A percentile compares a stretch with the other conserved stretches of the same genome.
Conservation (phyloP, 2,113 vertebrate genomes). For the Alouatta palliata region DNA sequence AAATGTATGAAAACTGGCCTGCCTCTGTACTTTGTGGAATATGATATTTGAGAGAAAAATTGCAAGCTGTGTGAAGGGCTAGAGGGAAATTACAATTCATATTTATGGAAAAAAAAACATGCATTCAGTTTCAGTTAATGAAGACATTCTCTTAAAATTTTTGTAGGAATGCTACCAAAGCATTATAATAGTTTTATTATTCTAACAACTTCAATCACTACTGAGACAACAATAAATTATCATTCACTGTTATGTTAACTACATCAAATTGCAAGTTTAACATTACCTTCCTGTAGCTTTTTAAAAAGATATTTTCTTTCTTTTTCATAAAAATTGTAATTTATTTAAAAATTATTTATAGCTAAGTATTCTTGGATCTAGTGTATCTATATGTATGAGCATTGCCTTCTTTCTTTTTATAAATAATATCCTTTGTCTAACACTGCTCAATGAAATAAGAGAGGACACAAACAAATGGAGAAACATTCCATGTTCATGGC, state of each 20-base stretch:
- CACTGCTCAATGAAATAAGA: no score
- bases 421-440: background rate
- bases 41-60: background rate
- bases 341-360: background rate
- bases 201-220: background rate
- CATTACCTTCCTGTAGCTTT: background rate
- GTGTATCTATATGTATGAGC: background rate
- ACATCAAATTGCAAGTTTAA: background rate
- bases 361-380: background rate
- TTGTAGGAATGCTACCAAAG: background rate
- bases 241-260: background rate
- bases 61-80: accelerated
- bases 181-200: background rate
- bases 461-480: no score
- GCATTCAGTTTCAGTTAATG: background rate
- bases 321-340: background rate
- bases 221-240: background rate
- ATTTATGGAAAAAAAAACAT: background rate
- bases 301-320: background rate
- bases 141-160: background rate
- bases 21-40: background rate
- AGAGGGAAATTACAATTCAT: background rate
- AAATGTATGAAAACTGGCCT: background rate
- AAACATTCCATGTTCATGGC: no score
- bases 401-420: background rate